Conservation (phyloP, 1,140 invertebrate genomes). For the Drosophila erecta region DNA sequence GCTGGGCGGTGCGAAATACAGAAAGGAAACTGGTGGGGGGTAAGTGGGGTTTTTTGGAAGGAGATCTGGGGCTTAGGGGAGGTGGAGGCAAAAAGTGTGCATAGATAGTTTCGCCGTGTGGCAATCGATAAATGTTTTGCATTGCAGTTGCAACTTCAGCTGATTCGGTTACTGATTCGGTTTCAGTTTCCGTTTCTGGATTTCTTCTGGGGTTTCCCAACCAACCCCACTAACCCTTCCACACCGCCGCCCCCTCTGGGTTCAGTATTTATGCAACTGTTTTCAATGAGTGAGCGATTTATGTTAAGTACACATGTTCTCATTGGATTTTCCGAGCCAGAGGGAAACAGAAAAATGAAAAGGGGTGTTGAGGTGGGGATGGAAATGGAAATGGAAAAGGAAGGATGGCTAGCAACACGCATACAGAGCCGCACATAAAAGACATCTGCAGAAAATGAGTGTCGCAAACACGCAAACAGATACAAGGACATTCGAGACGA, state of each 20-base stretch:
- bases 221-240: not conserved
- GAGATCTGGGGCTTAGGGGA: not conserved
- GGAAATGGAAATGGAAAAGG: not conserved
- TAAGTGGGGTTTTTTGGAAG: not conserved
- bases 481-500: conserved; percentile 74
- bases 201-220: conserved; percentile 24
- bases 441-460: conserved; percentile 82
- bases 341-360: conserved; percentile 20
- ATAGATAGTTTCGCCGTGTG: conserved; percentile 49
- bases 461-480: conserved; percentile 82
- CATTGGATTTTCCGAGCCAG: conserved; percentile 64
- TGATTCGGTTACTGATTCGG: conserved; percentile 47
- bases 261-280: conserved; percentile 76
- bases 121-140: conserved; percentile 62
- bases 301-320: conserved; percentile 83
- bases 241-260: conserved; percentile 11
- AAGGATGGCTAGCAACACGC: conserved; percentile 31
- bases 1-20: conserved; percentile 1
- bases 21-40: conserved; percentile 11
- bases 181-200: conserved; percentile 36
- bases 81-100: conserved; percentile 10
- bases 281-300: conserved; percentile 82
- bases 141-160: conserved; percentile 55
- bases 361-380: not conserved
- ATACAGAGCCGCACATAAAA: conserved; percentile 64